Evolutionary conservation across 2,113 vertebrate genomes (phyloP).

Genomic region (Mormyrus lacerda): DNA sequence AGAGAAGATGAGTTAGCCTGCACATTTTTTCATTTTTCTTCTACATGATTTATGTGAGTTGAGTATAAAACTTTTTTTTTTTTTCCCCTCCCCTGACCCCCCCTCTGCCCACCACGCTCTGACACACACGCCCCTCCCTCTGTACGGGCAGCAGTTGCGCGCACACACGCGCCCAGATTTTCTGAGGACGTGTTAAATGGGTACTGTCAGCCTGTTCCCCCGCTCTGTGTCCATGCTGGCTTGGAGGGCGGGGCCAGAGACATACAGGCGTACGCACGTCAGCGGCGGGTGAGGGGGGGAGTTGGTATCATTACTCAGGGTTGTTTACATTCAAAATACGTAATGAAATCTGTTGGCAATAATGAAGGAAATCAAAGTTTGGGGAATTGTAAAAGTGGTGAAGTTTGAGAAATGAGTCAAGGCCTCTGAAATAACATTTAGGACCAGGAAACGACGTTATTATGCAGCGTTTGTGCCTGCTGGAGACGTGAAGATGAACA

Average conservation of each 20-base stretch:
- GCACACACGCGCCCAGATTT: slow-evolving; percentile 31
- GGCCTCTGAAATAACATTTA: slow-evolving; percentile 99
- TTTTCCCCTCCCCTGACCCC: slow-evolving; percentile 29
- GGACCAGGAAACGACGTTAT: slow-evolving; percentile 99
- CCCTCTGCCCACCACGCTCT: slow-evolving; percentile 27
- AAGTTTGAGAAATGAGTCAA: slow-evolving; percentile 99
- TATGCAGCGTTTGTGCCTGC: slow-evolving; percentile 96
- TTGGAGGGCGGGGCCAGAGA: neutral
- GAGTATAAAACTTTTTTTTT: slow-evolving; percentile 89
- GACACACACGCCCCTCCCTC: neutral
- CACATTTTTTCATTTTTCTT: slow-evolving; percentile 99
- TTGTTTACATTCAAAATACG: slow-evolving; percentile 99
- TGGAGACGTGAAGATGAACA: slow-evolving; percentile 99
- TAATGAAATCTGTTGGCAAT: slow-evolving; percentile 99
- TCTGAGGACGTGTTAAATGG: slow-evolving; percentile 81
- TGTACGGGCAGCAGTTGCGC: slow-evolving; percentile 35
- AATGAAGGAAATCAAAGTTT: slow-evolving; percentile 99
- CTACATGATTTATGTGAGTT: slow-evolving; percentile 99
- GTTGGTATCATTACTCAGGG: slow-evolving; percentile 96
- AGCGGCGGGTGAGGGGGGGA: slow-evolving; percentile 53
- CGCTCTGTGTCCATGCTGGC: slow-evolving; percentile 52
- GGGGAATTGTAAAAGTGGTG: slow-evolving; percentile 99
- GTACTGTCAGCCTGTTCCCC: slow-evolving; percentile 78
- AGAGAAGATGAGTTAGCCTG: slow-evolving; percentile 97
- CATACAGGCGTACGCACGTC: slow-evolving; percentile 55